Evolutionary conservation across 1,140 invertebrate species (phyloP).

Genomic region (Nasonia giraulti): DNA sequence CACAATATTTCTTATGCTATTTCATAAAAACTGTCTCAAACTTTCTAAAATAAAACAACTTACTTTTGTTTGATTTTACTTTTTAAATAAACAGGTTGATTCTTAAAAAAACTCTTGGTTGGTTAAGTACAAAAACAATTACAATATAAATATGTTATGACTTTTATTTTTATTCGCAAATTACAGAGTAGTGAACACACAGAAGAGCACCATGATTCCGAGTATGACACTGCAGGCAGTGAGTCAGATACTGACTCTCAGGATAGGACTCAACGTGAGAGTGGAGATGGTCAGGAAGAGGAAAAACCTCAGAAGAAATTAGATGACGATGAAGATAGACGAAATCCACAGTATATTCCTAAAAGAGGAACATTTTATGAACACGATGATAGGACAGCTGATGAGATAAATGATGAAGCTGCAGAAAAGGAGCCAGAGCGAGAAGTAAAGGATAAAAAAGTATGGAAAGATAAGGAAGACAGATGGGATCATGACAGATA

Average conservation of each 20-base stretch:
- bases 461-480: slow-evolving; percentile 80
- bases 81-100: not conserved
- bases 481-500: slow-evolving; percentile 95
- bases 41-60: not conserved
- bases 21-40: not conserved
- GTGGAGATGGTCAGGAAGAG: slow-evolving; percentile 79
- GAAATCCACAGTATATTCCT: slow-evolving; percentile 97
- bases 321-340: slow-evolving; percentile 94
- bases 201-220: slow-evolving; percentile 72
- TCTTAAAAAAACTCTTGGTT: no score
- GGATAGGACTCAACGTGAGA: slow-evolving; percentile 72
- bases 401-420: slow-evolving; percentile 74
- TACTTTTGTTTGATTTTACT: not conserved
- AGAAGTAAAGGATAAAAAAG: slow-evolving; percentile 75
- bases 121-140: not conserved
- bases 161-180: slow-evolving; percentile 5
- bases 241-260: slow-evolving; percentile 71
- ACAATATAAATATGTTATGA: not conserved
- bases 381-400: slow-evolving; percentile 92
- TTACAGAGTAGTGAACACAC: slow-evolving; percentile 72
- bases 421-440: slow-evolving; percentile 68
- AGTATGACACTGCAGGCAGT: slow-evolving; percentile 73
- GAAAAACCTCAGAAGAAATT: slow-evolving; percentile 80
- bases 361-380: slow-evolving; percentile 97
- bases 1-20: not conserved